Evolutionary conservation across 2,888 invertebrate species (phyloP).

Genomic region (Hirtodrosophila trivittata): DNA sequence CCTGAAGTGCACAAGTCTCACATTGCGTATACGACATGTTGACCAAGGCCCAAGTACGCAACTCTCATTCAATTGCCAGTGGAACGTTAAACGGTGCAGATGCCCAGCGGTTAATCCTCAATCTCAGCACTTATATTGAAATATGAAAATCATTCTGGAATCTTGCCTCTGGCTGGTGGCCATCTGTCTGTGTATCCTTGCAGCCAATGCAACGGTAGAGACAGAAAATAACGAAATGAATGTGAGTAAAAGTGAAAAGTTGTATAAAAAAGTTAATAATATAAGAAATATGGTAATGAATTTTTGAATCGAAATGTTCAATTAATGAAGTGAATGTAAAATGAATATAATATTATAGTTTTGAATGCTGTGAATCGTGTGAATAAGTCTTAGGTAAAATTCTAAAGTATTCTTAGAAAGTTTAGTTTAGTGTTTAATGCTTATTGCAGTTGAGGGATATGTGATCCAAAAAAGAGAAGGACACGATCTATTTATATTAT

Average conservation of each 20-base stretch:
- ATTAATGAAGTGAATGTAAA: no score
- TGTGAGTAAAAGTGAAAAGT: constrained; percentile 68
- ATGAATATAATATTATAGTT: no score
- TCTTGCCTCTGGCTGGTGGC: constrained; percentile 41
- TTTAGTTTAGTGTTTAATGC: no score
- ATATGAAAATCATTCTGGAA: constrained; percentile 56
- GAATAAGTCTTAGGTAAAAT: no score
- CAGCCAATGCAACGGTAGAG: constrained; percentile 57
- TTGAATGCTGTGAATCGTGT: no score
- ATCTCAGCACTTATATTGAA: constrained; percentile 1
- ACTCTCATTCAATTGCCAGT: constrained; percentile 56
- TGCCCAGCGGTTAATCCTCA: constrained; percentile 23
- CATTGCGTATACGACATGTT: constrained; percentile 73
- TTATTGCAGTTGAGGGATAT: no score
- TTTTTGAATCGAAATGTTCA: not conserved
- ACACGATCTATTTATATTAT: no score
- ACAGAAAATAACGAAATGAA: constrained; percentile 72
- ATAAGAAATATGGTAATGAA: not conserved
- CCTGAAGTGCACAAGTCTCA: constrained; percentile 75
- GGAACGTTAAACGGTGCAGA: constrained; percentile 59
- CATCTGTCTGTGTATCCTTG: constrained; percentile 55
- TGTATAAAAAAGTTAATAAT: not conserved
- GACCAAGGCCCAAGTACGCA: constrained; percentile 64
- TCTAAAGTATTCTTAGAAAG: no score
- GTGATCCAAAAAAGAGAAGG: no score